These are phyloP conservation scores for Pseudois nayaur DNA, from an alignment of 2,113 vertebrate genomes.

Conservation along the genomic window DNA sequence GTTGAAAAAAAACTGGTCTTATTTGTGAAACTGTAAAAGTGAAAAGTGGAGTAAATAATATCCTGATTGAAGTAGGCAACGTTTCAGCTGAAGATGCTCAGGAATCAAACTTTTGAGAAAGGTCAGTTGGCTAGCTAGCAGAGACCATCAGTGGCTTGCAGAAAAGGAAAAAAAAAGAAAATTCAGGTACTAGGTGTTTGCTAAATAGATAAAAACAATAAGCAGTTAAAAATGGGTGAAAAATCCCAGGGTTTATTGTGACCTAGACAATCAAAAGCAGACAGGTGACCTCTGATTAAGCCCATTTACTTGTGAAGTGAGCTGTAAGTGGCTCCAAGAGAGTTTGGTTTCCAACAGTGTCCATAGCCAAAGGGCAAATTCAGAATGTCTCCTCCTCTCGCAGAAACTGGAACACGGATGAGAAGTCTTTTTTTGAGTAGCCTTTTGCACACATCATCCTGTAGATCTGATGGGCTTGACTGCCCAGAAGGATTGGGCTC, in stretches of 20 bases:
- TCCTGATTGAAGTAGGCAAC: slow-evolving; percentile 58
- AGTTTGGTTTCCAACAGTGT: slow-evolving; percentile 64
- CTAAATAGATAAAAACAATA: slow-evolving; percentile 61
- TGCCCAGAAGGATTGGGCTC: slow-evolving; percentile 91
- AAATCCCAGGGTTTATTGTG: slow-evolving; percentile 33
- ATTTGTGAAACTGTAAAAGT: slow-evolving; percentile 31
- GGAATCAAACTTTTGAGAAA: slow-evolving; percentile 30
- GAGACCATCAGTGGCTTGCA: slow-evolving; percentile 51
- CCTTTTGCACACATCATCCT: slow-evolving; percentile 97
- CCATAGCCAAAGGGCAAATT: slow-evolving; percentile 60
- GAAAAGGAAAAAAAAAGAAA: background rate
- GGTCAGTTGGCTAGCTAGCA: slow-evolving; percentile 55
- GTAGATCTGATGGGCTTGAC: slow-evolving; percentile 95
- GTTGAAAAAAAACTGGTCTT: slow-evolving; percentile 55
- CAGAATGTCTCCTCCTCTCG: slow-evolving; percentile 93
- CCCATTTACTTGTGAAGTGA: slow-evolving; percentile 58
- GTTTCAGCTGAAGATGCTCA: slow-evolving; percentile 34
- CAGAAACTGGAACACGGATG: slow-evolving; percentile 96
- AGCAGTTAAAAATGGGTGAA: slow-evolving; percentile 58
- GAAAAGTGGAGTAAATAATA: slow-evolving; percentile 59
- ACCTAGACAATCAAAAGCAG: slow-evolving; percentile 68
- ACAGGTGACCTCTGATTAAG: slow-evolving; percentile 70
- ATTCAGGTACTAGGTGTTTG: slow-evolving; percentile 15
- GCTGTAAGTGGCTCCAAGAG: slow-evolving; percentile 34
- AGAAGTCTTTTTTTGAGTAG: slow-evolving; percentile 97